These are phyloP conservation scores for Selenia dentaria DNA, from an alignment of 2,888 invertebrate species.

Conservation along the genomic window DNA sequence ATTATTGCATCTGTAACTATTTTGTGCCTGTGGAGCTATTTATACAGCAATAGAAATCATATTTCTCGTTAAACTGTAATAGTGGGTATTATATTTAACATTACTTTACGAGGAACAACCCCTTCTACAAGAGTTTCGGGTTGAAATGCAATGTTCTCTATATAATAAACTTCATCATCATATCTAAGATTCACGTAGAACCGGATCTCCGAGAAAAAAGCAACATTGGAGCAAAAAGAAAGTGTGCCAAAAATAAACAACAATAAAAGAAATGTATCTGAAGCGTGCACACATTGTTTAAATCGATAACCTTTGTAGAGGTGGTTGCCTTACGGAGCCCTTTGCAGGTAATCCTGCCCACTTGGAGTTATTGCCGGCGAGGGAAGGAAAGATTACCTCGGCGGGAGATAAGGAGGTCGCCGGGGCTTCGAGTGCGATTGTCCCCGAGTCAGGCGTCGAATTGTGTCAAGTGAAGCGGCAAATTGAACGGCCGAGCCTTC, in stretches of 20 bases:
- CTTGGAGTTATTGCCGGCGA: constrained; percentile 83
- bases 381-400: constrained; percentile 85
- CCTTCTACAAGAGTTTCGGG: no score
- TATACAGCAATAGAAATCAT: no score
- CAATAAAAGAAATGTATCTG: constrained; percentile 60
- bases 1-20: no score
- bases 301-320: constrained; percentile 81
- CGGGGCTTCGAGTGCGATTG: constrained; percentile 83
- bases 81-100: no score
- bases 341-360: constrained; percentile 84
- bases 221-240: constrained; percentile 29
- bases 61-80: no score
- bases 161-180: no score
- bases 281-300: constrained; percentile 72
- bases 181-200: constrained; percentile 24
- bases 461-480: constrained; percentile 85
- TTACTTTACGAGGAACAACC: no score
- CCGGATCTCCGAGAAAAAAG: constrained; percentile 23
- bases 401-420: constrained; percentile 84
- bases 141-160: no score
- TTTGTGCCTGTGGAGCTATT: no score
- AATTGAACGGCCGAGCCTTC: constrained; percentile 84
- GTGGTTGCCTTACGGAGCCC: constrained; percentile 78
- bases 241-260: constrained; percentile 46
- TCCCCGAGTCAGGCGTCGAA: constrained; percentile 84